phyloP scores from a whole-genome alignment of 2,888 invertebrate species.

The Cephus runcator region DNA sequence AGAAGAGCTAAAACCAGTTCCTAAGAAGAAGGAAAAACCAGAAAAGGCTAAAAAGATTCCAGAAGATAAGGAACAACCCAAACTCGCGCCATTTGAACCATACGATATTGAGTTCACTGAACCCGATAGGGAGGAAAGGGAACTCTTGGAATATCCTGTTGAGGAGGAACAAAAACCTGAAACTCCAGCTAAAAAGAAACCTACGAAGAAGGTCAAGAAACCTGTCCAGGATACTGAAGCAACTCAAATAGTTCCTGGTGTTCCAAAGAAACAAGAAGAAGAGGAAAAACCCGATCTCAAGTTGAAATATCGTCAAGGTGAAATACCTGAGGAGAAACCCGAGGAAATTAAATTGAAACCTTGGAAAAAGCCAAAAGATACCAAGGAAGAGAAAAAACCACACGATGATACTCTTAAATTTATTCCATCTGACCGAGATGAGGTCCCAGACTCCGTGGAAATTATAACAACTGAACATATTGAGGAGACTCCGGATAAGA shows the following conservation, averaged over 20 bases:
- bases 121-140: slow-evolving; percentile 30
- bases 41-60: slow-evolving; percentile 26
- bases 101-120: slow-evolving; percentile 59
- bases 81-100: slow-evolving; percentile 58
- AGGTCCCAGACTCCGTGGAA: slow-evolving; percentile 13
- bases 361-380: slow-evolving; percentile 55
- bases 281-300: slow-evolving; percentile 36
- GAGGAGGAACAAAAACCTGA: slow-evolving; percentile 37
- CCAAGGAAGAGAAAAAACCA: slow-evolving; percentile 44
- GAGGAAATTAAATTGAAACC: slow-evolving; percentile 38
- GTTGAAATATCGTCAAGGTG: slow-evolving; percentile 35
- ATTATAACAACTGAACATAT: slow-evolving; percentile 27
- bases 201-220: slow-evolving; percentile 37
- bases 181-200: slow-evolving; percentile 38
- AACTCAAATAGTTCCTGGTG: slow-evolving; percentile 9
- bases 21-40: slow-evolving; percentile 34
- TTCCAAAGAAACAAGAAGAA: slow-evolving; percentile 33
- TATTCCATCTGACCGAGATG: slow-evolving; percentile 5
- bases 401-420: slow-evolving; percentile 13
- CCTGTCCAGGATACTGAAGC: slow-evolving; percentile 32
- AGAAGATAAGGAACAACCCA: slow-evolving; percentile 36
- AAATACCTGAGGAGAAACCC: slow-evolving; percentile 38
- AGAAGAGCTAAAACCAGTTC: slow-evolving; percentile 50
- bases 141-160: slow-evolving; percentile 41
- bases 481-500: slow-evolving; percentile 36